Evolutionary conservation across 1,140 invertebrate genomes (phyloP).

Genomic region (Lucilia sericata): DNA sequence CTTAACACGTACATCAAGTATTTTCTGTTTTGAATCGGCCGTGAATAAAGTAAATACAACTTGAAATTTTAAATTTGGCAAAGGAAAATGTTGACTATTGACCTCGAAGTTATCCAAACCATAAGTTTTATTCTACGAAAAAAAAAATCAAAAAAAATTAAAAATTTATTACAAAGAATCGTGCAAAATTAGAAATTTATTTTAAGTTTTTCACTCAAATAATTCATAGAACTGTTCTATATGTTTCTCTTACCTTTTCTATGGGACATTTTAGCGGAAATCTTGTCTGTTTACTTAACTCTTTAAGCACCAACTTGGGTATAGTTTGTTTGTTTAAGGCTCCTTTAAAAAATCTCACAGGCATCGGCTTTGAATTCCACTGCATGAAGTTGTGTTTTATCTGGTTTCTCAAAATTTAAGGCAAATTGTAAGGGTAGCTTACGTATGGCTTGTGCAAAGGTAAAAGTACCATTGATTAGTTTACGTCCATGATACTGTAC

Average conservation of each 20-base stretch:
- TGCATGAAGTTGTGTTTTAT: not conserved
- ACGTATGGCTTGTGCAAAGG: not conserved
- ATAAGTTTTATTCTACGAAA: conserved; percentile 13
- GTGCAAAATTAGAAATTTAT: too few species aligned
- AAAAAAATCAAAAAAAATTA: not conserved
- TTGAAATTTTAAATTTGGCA: conserved; percentile 21
- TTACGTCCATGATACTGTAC: not conserved
- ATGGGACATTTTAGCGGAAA: not conserved
- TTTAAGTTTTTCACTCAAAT: not conserved
- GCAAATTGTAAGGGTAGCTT: not conserved
- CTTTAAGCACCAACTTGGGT: too few species aligned
- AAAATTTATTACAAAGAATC: not conserved
- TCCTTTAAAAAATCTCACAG: not conserved
- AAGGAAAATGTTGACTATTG: not conserved
- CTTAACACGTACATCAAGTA: not conserved
- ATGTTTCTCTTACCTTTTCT: not conserved
- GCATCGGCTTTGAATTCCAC: not conserved
- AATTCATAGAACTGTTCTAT: too few species aligned
- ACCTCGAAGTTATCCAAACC: not conserved
- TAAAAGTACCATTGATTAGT: not conserved
- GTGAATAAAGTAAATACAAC: not conserved
- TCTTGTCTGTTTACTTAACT: not conserved
- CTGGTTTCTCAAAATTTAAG: conserved; percentile 2
- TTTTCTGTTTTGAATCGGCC: not conserved
- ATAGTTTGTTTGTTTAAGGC: not conserved